Evolutionary conservation across 2,888 invertebrate genomes (phyloP).

Genomic region (Pachliopta kotzebuea): DNA sequence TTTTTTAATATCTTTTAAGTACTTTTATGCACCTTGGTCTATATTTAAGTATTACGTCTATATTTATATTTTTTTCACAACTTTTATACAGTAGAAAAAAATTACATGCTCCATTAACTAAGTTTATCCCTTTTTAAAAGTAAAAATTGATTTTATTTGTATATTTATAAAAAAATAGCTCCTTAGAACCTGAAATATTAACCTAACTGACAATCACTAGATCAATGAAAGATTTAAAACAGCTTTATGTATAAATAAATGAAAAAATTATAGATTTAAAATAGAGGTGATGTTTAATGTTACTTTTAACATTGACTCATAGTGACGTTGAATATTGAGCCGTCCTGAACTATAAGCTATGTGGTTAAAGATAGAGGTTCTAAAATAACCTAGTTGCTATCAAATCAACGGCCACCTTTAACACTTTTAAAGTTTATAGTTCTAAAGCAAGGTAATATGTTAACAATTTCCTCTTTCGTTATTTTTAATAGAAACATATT

Average conservation of each 20-base stretch:
- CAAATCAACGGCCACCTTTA: background rate
- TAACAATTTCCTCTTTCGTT: background rate
- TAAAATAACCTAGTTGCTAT: slow-evolving; percentile 6
- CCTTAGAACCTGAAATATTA: too few relatives aligned
- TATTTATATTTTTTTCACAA: too few relatives aligned
- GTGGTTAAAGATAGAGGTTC: slow-evolving; percentile 3
- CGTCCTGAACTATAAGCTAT: background rate
- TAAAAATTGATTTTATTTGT: too few relatives aligned
- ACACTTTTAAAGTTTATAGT: slow-evolving; percentile 7
- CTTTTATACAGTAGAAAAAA: too few relatives aligned
- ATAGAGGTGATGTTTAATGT: slow-evolving; percentile 10
- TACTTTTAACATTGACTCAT: slow-evolving; percentile 3
- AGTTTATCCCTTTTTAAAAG: too few relatives aligned
- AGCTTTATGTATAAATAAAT: background rate
- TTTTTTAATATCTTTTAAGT: too few relatives aligned
- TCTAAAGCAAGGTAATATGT: background rate
- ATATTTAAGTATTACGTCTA: too few relatives aligned
- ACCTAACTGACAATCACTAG: too few relatives aligned
- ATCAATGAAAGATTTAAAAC: background rate
- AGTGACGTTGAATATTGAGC: slow-evolving; percentile 8
- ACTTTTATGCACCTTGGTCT: too few relatives aligned
- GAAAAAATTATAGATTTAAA: background rate
- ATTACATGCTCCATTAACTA: too few relatives aligned
- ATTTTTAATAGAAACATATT: slow-evolving; percentile 1
- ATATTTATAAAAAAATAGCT: too few relatives aligned